Percentiles rank a stretch among this genome's conserved stretches.
These are phyloP conservation scores for Labrus mixtus DNA, from an alignment of 2,113 vertebrate species.

Conservation along the genomic window DNA sequence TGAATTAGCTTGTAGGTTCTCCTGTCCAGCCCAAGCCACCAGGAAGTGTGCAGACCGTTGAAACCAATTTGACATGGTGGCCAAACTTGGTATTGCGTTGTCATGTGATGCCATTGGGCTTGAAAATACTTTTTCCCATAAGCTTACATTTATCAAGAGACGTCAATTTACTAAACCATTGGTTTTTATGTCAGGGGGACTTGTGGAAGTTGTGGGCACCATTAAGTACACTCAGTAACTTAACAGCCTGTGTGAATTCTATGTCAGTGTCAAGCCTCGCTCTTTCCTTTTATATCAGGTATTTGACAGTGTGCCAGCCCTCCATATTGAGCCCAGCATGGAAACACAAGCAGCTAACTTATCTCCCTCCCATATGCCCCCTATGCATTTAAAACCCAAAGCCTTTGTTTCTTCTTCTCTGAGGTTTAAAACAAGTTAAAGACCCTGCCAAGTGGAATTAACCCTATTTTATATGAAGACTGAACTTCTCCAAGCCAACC, in stretches of 20 bases:
- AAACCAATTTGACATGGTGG: too few relatives aligned
- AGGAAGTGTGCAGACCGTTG: too few relatives aligned
- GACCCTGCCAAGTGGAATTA: constrained; percentile 36
- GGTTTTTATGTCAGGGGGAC: not conserved
- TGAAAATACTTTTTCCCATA: too few relatives aligned
- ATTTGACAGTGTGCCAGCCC: constrained; percentile 63
- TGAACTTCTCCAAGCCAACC: constrained; percentile 44
- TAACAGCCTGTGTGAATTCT: not conserved
- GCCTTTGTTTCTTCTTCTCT: constrained; percentile 32
- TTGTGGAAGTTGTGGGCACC: not conserved
- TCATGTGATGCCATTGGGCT: too few relatives aligned
- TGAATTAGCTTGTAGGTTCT: too few relatives aligned
- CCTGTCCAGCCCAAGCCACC: too few relatives aligned
- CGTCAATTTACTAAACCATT: too few relatives aligned
- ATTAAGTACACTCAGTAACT: not conserved
- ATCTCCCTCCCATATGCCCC: constrained; percentile 46
- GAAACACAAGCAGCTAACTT: constrained; percentile 58
- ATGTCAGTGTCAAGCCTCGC: not conserved
- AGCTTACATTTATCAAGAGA: too few relatives aligned
- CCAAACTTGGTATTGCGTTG: too few relatives aligned
- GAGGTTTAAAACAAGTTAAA: constrained; percentile 13
- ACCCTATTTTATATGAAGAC: constrained; percentile 18
- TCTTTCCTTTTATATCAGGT: constrained; percentile 56
- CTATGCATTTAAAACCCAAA: constrained; percentile 41
- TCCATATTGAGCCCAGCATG: constrained; percentile 46